Evolutionary conservation across 2,797 vertebrate genomes (phyloP).

Genomic region (Arctocebus calabarensis): DNA sequence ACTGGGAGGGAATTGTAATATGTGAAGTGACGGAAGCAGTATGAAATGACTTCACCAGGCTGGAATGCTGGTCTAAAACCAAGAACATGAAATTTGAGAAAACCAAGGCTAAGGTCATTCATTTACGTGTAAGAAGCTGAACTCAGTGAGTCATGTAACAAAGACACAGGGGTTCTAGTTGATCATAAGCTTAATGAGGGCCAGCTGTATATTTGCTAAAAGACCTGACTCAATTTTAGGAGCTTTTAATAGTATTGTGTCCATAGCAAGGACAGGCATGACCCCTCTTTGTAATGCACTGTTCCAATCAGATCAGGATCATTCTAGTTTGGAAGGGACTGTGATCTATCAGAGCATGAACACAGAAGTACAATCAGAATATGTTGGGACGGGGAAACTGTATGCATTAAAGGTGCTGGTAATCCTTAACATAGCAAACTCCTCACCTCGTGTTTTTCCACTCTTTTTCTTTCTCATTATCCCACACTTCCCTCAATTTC

Average conservation of each 20-base stretch:
- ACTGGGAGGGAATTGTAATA: background rate
- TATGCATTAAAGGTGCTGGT: background rate
- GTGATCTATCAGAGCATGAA: background rate
- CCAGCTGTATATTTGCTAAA: background rate
- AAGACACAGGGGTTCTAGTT: background rate
- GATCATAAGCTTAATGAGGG: background rate
- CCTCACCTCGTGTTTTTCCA: too few relatives aligned
- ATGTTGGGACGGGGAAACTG: background rate
- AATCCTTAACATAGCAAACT: background rate
- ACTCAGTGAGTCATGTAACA: background rate
- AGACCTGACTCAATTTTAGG: background rate
- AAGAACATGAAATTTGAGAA: constrained; percentile 8
- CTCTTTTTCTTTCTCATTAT: background rate
- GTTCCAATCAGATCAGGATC: background rate
- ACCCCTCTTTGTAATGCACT: background rate
- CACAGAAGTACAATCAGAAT: background rate
- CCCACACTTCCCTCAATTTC: background rate
- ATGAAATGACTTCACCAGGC: constrained; percentile 45
- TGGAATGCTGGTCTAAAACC: constrained; percentile 19
- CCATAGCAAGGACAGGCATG: background rate
- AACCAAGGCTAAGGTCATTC: background rate
- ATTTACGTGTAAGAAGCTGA: background rate
- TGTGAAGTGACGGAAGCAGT: background rate
- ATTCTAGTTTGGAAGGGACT: background rate
- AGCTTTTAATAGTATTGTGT: background rate